These are phyloP conservation scores for Perognathus longimembris DNA, from an alignment of 2,113 vertebrate genomes.

Conservation along the genomic window DNA sequence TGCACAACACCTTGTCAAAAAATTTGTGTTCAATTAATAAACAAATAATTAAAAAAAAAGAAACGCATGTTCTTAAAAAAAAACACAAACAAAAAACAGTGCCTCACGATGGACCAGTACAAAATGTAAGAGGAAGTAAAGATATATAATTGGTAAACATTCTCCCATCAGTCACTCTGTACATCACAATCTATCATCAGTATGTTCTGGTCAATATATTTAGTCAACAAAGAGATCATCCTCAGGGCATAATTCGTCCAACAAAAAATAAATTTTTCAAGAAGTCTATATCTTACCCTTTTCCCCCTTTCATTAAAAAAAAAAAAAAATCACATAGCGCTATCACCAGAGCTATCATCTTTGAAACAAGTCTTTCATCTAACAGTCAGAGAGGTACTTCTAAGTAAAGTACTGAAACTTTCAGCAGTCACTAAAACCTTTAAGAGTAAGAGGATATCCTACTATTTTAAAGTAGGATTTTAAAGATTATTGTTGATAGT, in stretches of 20 bases:
- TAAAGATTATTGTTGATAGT: background rate
- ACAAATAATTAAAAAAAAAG: too few relatives aligned
- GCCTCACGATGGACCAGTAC: background rate
- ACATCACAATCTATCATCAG: background rate
- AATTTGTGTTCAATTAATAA: too few relatives aligned
- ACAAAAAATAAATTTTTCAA: background rate
- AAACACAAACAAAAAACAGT: background rate
- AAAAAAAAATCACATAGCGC: background rate
- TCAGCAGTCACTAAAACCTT: background rate
- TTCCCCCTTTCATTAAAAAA: background rate
- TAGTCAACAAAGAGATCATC: constrained; percentile 15
- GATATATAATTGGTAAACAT: background rate
- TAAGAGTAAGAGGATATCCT: background rate
- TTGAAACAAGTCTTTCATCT: background rate
- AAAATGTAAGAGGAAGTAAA: constrained; percentile 21
- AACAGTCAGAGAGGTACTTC: background rate
- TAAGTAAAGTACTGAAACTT: background rate
- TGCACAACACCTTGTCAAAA: too few relatives aligned
- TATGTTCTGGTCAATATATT: background rate
- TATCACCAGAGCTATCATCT: background rate
- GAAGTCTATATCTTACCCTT: background rate
- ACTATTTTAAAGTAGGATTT: constrained; percentile 1
- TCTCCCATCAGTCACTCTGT: background rate
- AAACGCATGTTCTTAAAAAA: too few relatives aligned
- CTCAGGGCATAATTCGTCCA: background rate